These are phyloP conservation scores for Pelochelys cantorii DNA, from an alignment of 2,797 vertebrate genomes.

Conservation along the genomic window DNA sequence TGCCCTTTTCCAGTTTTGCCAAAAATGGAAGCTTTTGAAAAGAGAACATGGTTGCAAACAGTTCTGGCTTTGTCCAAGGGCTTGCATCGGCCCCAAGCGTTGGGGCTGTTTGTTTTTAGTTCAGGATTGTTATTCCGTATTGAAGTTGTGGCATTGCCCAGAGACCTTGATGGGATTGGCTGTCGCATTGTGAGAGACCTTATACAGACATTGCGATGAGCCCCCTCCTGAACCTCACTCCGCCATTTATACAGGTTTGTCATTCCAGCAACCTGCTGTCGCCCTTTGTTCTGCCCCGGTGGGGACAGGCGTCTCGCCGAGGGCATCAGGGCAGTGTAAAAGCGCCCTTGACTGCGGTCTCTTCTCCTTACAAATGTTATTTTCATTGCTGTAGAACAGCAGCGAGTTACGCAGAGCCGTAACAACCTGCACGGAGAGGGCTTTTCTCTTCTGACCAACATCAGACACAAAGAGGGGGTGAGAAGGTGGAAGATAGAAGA, in stretches of 20 bases:
- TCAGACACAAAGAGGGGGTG: background rate
- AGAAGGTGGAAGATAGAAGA: background rate
- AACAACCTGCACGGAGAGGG: background rate
- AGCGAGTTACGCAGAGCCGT: background rate
- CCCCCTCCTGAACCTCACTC: background rate
- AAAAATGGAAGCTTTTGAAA: background rate
- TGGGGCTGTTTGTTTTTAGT: background rate
- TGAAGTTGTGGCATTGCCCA: background rate
- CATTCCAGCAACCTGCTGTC: background rate
- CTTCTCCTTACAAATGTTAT: background rate
- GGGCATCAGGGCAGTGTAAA: background rate
- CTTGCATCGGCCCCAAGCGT: background rate
- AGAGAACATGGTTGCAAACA: background rate
- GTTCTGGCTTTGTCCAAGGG: background rate
- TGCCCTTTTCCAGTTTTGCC: background rate
- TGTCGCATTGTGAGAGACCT: background rate
- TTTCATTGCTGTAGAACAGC: background rate
- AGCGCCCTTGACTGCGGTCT: background rate
- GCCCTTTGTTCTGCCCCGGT: background rate
- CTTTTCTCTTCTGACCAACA: background rate
- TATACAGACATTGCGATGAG: background rate
- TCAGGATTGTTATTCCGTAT: background rate
- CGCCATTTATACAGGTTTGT: fast-evolving
- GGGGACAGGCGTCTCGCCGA: background rate
- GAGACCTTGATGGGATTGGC: too few species aligned